Conservation (phyloP, 2,797 vertebrate species). For the Coreius guichenoti region DNA sequence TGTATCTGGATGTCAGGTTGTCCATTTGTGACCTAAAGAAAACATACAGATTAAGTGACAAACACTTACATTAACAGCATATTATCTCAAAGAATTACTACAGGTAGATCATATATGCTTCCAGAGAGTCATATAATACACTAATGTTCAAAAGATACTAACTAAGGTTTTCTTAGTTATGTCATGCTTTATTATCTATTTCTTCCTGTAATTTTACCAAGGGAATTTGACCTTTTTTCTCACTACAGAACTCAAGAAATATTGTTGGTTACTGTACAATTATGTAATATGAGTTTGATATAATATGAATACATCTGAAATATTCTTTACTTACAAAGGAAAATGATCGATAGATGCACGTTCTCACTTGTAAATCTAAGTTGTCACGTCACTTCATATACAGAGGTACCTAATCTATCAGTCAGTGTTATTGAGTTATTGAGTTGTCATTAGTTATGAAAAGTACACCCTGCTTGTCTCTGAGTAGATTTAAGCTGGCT, state of each 20-base stretch:
- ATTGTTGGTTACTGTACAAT: background rate
- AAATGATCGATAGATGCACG: background rate
- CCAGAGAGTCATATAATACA: background rate
- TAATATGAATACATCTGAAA: background rate
- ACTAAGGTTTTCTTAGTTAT: background rate
- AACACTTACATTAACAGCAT: background rate
- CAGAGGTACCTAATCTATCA: background rate
- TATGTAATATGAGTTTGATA: background rate
- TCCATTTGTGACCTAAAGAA: constrained; percentile 61
- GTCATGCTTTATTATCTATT: background rate
- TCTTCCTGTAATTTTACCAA: background rate
- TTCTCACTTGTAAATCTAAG: too few relatives aligned
- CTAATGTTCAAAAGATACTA: background rate
- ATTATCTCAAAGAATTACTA: background rate
- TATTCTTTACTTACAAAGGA: background rate
- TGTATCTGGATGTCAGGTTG: constrained; percentile 58
- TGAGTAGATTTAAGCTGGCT: background rate
- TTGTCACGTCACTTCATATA: background rate
- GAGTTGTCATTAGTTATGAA: background rate
- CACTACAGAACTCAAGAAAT: background rate
- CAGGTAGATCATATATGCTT: background rate
- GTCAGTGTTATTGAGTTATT: background rate
- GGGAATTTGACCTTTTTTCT: background rate
- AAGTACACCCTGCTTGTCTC: background rate
- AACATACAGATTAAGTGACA: background rate